Evolutionary conservation across 2,113 vertebrate genomes (phyloP), one percentile per base, ranked within the genome.

Genomic region (Seriola dumerili): DNA sequence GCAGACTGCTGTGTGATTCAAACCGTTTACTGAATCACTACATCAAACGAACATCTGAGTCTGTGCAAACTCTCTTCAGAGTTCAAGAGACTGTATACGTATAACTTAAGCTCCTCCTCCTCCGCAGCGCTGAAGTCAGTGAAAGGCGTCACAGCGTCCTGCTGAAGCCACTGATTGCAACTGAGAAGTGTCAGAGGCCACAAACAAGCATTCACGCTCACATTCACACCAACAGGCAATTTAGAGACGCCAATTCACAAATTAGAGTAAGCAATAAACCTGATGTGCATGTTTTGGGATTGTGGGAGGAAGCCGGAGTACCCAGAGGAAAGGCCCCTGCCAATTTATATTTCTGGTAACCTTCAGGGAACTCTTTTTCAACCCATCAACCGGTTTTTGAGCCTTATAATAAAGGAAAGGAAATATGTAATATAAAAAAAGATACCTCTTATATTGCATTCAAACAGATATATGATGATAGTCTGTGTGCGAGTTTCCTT

Each of bases 51-150:
- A 48, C 42, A 29, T 29, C 23, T 68, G 9, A 42, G 14, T 6
- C 1, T 11, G 12, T 17, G 5, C 1, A 21, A 21, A 23, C 13
- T 23, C 32, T 63, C 29, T 1, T 44, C 36, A 44, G 16, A 40
- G 9, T 19, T 13, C 13, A 19, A 17, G 1, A 76, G 54, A 32
- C 34, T 40, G 2, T 23, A 38, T 78, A 58, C 2, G 29, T n/a
- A 58, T 23, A 68, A 48, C 69, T 48, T 21, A 14, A 58, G 29
- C n/a, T 67, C 46, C 23, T 67, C 46, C 44, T 23, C 64, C 48
- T 4, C 23, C 21, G 44, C 57, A 38, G 70, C 68, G 46, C 46
- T 78, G 65, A 52, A 38, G 25, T 78, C 46, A 68, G 36, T 59
- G 48, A 16, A 3, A 8, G 23, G 16, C 17, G 3, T 52, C 32